These are phyloP conservation scores for Tholera decimalis DNA, from an alignment of 2,888 invertebrate species.

Conservation along the genomic window DNA sequence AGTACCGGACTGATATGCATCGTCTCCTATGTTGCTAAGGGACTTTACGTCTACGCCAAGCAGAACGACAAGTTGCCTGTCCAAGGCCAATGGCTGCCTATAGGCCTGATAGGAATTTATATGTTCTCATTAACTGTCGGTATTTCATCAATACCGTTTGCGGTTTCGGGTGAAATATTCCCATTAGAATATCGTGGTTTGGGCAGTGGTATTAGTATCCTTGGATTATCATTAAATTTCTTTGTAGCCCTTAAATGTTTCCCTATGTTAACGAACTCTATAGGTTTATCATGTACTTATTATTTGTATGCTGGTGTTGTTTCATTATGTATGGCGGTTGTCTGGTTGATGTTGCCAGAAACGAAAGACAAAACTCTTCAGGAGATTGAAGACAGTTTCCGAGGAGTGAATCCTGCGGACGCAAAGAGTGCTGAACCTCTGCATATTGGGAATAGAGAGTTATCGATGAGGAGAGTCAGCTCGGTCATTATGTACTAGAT, in stretches of 20 bases:
- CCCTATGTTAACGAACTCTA: conserved; percentile 88
- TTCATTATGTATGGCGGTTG: conserved; percentile 87
- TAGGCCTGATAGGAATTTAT: conserved; percentile 89
- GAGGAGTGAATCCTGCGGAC: conserved; percentile 75
- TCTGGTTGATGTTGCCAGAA: conserved; percentile 92
- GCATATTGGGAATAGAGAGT: conserved; percentile 68
- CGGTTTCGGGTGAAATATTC: conserved; percentile 94
- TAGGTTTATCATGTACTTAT: conserved; percentile 92
- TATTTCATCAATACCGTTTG: conserved; percentile 93
- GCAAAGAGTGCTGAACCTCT: conserved; percentile 76
- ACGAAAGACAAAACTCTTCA: conserved; percentile 93
- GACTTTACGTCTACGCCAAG: conserved; percentile 83
- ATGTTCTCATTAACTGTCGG: conserved; percentile 92
- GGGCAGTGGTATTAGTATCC: conserved; percentile 92
- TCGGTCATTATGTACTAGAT: conserved; percentile 85
- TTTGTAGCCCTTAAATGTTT: conserved; percentile 93
- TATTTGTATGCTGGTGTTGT: conserved; percentile 91
- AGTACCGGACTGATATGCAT: conserved; percentile 92
- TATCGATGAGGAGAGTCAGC: conserved; percentile 80
- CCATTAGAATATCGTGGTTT: conserved; percentile 92
- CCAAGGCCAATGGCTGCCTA: conserved; percentile 86
- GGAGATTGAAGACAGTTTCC: conserved; percentile 92
- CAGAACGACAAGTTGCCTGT: conserved; percentile 75
- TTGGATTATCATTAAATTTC: conserved; percentile 92
- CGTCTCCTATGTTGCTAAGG: conserved; percentile 90